Base-by-base conservation (phyloP, 2,888 invertebrate genomes). In the Nycteola revayana region DNA sequence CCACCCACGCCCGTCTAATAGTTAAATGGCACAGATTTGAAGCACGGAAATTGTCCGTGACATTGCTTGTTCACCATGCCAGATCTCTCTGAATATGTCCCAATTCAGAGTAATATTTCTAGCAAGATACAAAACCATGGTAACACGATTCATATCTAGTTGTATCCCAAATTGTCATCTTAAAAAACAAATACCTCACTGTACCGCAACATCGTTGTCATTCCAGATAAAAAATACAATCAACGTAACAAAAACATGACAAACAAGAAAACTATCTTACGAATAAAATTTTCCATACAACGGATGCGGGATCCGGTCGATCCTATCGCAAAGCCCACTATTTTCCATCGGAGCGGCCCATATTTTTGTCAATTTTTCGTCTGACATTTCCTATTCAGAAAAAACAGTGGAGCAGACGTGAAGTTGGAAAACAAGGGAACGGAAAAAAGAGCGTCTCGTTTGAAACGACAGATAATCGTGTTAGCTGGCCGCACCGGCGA, bases 341-440 rank as follows among this genome's bases (percentile, higher is more conserved):
- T 84, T 85, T 81, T 79, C 80, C 78, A 81, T 82, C 76, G 64
- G 67, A 63, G 71, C 58, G 60, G 71, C 77, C 79, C 80, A 83
- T 86, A 85, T 87, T 84, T 88, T 87, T 87, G 82, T 86, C 85
- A 85, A 85, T 88, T 86, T 86, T 82, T 84, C 84, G 76, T 85
- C 78, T 83, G 88, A 87, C 87, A 87, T 88, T 88, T 86, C 75
- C 79, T 77, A 84, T 86, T 84, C 85, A 79, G 86, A 84, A 86
- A 56, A 51, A 86, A 87, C 86, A 82, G 86, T 60, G 73, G 76
- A 81, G 82, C 75, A 78, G 84, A 85, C 81, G 80, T 73, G 75
- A 75, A 81, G 84, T 80, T 85, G 80, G 81, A 85, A 88, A 88
- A 86, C 84, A 87, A 85, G 80, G 86, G 78, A 85, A 78, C 72